phyloP scores from a whole-genome alignment of 2,888 invertebrate genomes.

The Harmothoe impar region DNA sequence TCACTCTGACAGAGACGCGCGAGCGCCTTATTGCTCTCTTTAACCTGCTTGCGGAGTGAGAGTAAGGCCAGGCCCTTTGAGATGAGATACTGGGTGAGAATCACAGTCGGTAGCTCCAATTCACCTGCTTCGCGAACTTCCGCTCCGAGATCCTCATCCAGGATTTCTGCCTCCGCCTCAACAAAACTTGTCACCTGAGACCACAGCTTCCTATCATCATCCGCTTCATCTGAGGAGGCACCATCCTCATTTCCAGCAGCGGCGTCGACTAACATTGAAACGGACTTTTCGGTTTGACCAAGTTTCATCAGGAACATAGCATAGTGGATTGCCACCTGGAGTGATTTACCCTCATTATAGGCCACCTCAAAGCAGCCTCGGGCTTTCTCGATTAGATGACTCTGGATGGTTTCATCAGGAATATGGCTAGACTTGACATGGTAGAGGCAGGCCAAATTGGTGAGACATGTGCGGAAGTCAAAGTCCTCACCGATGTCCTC shows the following conservation, averaged over 20 bases:
- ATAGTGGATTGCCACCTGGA: slow-evolving; percentile 8
- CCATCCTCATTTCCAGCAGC: background rate
- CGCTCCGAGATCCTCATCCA: slow-evolving; percentile 19
- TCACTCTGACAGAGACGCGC: background rate
- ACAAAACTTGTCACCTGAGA: slow-evolving; percentile 21
- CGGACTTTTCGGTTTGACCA: background rate
- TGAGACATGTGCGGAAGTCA: slow-evolving; percentile 14
- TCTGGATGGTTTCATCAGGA: slow-evolving; percentile 17
- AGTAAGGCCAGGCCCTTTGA: background rate
- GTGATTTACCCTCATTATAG: background rate
- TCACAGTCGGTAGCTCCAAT: slow-evolving; percentile 18
- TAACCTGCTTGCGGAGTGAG: background rate
- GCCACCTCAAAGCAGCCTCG: slow-evolving; percentile 41
- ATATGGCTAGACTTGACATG: slow-evolving; percentile 23
- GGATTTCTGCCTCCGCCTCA: slow-evolving; percentile 24
- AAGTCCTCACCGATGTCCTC: slow-evolving; percentile 12
- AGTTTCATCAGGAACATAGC: slow-evolving; percentile 44
- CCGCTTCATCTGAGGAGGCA: background rate
- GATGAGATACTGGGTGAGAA: slow-evolving; percentile 22
- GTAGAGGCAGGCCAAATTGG: slow-evolving; percentile 48
- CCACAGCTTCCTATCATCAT: background rate
- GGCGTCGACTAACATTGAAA: slow-evolving; percentile 15
- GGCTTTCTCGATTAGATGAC: slow-evolving; percentile 11
- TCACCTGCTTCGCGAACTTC: slow-evolving; percentile 43
- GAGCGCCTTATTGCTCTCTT: slow-evolving; percentile 43